These are phyloP conservation scores for Cariama cristata DNA, from an alignment of 2,113 vertebrate genomes.

Conservation along the genomic window DNA sequence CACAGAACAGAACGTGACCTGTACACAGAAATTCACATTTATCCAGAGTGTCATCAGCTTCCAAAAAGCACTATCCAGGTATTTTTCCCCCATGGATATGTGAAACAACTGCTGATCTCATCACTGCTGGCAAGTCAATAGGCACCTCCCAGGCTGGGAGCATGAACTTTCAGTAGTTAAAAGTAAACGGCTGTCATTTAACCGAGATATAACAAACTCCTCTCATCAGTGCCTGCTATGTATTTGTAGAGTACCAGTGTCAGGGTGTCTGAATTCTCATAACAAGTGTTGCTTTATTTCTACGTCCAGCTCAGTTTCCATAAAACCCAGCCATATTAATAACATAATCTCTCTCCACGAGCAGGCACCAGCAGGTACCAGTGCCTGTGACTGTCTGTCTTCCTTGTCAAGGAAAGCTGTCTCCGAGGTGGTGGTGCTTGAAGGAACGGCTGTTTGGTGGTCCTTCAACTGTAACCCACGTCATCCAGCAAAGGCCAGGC, in stretches of 20 bases:
- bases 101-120: neutral
- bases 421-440: neutral
- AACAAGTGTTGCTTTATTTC: neutral
- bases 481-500: neutral
- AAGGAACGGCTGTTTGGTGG: neutral
- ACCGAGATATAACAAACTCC: neutral
- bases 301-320: neutral
- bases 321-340: accelerated
- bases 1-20: neutral
- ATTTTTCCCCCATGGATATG: neutral
- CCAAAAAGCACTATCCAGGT: neutral
- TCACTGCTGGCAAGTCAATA: neutral
- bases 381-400: neutral
- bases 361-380: neutral
- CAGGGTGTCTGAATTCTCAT: neutral
- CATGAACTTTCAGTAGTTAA: neutral
- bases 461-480: neutral
- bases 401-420: neutral
- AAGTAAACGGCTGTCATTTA: neutral
- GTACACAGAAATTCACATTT: neutral
- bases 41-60: neutral
- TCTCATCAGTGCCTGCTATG: neutral
- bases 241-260: neutral
- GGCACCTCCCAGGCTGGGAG: neutral
- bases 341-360: neutral